Percentiles rank a stretch among this genome's conserved stretches.
Evolutionary conservation across 2,797 vertebrate species (phyloP).

Genomic region (Pseudomugil tenellus): DNA sequence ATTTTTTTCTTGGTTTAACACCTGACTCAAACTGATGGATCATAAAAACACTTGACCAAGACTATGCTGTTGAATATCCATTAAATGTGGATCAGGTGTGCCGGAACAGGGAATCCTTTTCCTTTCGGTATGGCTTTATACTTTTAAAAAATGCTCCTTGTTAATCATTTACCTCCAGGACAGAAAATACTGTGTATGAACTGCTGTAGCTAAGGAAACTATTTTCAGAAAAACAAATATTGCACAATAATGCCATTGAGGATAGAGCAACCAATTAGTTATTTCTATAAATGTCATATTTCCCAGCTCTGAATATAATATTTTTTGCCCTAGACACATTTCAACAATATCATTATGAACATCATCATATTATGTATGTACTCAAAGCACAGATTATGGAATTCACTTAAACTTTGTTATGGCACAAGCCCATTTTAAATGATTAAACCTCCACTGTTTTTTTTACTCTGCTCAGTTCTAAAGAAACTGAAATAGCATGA

Average conservation of each 20-base stretch:
- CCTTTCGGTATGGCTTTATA: too few relatives aligned
- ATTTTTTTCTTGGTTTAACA: too few relatives aligned
- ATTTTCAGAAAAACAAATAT: slow-evolving; percentile 41
- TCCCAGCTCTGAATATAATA: slow-evolving; percentile 12
- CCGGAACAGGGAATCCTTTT: too few relatives aligned
- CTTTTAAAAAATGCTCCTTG: too few relatives aligned
- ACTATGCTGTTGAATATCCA: too few relatives aligned
- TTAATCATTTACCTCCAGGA: too few relatives aligned
- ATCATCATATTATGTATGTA: background rate
- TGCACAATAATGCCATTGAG: slow-evolving; percentile 29
- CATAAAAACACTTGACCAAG: too few relatives aligned
- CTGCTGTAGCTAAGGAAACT: slow-evolving; percentile 39
- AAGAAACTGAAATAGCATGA: background rate
- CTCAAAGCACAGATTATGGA: background rate
- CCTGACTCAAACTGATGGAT: too few relatives aligned
- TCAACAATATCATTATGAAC: background rate
- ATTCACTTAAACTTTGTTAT: slow-evolving; percentile 4
- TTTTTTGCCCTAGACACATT: background rate
- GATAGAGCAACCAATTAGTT: slow-evolving; percentile 59
- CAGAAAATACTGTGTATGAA: slow-evolving; percentile 51
- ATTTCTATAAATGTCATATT: slow-evolving; percentile 10
- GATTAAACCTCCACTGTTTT: background rate
- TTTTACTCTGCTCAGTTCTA: too few relatives aligned
- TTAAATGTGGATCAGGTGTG: too few relatives aligned
- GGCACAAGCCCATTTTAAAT: slow-evolving; percentile 1